phyloP scores from a whole-genome alignment of 2,888 invertebrate species.

The Petrophora chlorosata region DNA sequence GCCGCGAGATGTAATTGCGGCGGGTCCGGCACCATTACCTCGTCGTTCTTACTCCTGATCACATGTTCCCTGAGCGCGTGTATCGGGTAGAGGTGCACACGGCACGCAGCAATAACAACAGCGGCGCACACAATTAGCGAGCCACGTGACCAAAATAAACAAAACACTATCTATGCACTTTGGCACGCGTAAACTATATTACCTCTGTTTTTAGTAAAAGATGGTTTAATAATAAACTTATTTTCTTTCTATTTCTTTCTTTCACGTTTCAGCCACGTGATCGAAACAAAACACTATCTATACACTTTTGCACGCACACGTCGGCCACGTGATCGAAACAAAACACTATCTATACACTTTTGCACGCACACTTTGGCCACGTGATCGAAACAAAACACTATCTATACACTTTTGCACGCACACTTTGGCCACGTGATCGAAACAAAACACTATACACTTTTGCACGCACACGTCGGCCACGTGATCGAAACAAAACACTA shows the following conservation, averaged over 20 bases:
- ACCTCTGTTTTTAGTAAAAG: too few species aligned
- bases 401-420: too few species aligned
- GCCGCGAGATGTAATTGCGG: constrained; percentile 93
- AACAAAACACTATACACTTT: constrained; percentile 92
- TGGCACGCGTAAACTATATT: too few species aligned
- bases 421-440: constrained; percentile 59
- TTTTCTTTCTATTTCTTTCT: too few species aligned
- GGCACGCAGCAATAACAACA: constrained; percentile 90
- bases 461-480: constrained; percentile 96
- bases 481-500: too few species aligned
- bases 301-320: too few species aligned
- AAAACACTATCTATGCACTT: too few species aligned
- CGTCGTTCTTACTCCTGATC: constrained; percentile 42
- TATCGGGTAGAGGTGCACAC: constrained; percentile 94
- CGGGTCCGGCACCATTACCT: constrained; percentile 83
- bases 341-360: background rate
- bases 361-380: constrained; percentile 89
- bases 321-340: background rate
- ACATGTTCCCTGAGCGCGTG: constrained; percentile 83
- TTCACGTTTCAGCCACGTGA: too few species aligned
- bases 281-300: too few species aligned
- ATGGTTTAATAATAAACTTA: too few species aligned
- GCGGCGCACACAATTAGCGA: constrained; percentile 96
- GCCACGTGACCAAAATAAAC: too few species aligned
- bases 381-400: constrained; percentile 92